phyloP scores from a whole-genome alignment of 2,797 vertebrate genomes.

The Lacerta viridis region DNA sequence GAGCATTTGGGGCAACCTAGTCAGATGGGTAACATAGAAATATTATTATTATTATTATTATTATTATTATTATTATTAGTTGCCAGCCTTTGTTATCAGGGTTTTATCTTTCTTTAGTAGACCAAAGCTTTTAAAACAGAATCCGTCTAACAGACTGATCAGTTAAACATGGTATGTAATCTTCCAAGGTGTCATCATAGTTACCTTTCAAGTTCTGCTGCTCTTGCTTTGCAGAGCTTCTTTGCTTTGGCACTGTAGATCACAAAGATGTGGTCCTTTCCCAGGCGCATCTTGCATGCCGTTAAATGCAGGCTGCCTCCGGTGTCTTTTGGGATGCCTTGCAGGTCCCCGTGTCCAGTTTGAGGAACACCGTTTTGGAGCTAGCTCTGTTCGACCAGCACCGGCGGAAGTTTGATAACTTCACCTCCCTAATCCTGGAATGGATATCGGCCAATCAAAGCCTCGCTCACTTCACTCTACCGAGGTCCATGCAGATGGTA shows the following conservation, averaged over 20 bases:
- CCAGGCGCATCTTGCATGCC: neutral
- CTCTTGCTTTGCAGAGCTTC: neutral
- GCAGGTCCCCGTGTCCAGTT: conserved; percentile 76
- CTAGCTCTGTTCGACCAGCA: conserved; percentile 77
- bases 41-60: too few relatives aligned
- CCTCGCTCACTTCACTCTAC: conserved; percentile 72
- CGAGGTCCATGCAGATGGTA: conserved; percentile 62
- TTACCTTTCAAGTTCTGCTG: rapidly evolving
- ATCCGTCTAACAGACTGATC: neutral
- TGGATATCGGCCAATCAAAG: conserved; percentile 79
- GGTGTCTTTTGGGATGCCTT: conserved; percentile 22
- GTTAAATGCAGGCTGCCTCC: too few relatives aligned
- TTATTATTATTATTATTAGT: too few relatives aligned
- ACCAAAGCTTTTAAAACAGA: neutral
- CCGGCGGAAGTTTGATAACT: conserved; percentile 79
- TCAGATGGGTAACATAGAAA: too few relatives aligned
- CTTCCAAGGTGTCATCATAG: too few relatives aligned
- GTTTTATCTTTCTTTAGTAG: neutral
- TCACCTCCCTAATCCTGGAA: conserved; percentile 73
- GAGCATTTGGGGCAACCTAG: too few relatives aligned
- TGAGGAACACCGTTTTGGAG: conserved; percentile 68
- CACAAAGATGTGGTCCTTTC: neutral
- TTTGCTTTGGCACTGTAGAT: neutral
- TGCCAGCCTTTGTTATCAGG: neutral
- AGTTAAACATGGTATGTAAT: neutral